Evolutionary conservation across 2,113 vertebrate species (phyloP).

Genomic region (Seriola quinqueradiata): DNA sequence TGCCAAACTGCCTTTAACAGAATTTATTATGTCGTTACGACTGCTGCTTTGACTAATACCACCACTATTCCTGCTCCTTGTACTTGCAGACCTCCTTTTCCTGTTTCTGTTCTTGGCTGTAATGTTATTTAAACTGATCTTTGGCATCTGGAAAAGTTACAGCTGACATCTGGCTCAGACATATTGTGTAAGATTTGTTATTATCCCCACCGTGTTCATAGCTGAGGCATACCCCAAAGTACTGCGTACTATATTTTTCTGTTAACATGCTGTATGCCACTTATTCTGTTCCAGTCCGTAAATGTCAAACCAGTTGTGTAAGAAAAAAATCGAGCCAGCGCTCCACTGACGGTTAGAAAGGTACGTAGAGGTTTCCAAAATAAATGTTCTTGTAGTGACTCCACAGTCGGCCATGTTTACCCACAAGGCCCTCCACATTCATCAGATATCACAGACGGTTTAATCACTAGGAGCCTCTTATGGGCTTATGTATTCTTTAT

Average conservation of each 20-base stretch:
- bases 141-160: constrained; percentile 11
- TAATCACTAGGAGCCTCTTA: neutral
- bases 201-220: constrained; percentile 18
- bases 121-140: constrained; percentile 18
- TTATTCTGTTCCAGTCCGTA: neutral
- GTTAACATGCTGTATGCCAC: neutral
- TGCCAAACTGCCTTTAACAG: no score
- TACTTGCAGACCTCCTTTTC: neutral
- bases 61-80: neutral
- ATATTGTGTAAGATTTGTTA: neutral
- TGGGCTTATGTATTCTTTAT: neutral
- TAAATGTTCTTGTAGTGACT: constrained; percentile 9
- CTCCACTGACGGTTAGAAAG: constrained; percentile 1
- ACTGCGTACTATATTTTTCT: constrained; percentile 6
- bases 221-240: constrained; percentile 29
- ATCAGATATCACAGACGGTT: constrained; percentile 17
- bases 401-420: neutral
- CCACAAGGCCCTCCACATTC: neutral
- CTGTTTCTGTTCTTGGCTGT: constrained; percentile 7
- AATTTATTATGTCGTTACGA: no score
- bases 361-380: constrained; percentile 34
- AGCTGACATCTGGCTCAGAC: constrained; percentile 27
- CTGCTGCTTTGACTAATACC: neutral
- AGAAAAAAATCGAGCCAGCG: neutral
- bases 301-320: neutral